Evolutionary conservation across 2,113 vertebrate genomes (phyloP).

Genomic region (Physeter macrocephalus): DNA sequence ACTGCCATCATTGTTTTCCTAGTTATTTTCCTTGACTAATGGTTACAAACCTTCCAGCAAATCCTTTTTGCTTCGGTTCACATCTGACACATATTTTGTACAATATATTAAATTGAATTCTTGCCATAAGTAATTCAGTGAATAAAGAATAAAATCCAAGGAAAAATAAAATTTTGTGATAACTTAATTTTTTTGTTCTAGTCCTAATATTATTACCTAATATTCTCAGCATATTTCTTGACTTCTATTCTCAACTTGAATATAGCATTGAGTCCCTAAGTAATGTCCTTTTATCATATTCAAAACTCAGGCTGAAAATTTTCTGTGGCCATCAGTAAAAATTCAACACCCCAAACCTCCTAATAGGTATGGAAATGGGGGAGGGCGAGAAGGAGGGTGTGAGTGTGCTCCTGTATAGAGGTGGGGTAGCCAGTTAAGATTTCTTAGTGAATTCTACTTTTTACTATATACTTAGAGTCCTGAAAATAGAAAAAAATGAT

Average conservation of each 20-base stretch:
- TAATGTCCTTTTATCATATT: not conserved
- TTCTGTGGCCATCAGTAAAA: not conserved
- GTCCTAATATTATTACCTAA: not conserved
- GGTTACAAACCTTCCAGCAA: not conserved
- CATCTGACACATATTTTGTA: not conserved
- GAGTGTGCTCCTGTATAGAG: not conserved
- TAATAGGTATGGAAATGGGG: not conserved
- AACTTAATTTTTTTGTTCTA: not conserved
- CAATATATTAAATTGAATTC: not conserved
- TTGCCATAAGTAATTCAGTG: not conserved
- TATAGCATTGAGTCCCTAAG: not conserved
- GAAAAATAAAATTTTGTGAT: not conserved
- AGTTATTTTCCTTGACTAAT: not conserved
- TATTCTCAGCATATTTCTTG: not conserved
- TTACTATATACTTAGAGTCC: not conserved
- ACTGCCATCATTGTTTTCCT: not conserved
- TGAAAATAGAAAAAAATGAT: not conserved
- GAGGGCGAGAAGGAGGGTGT: rapidly evolving
- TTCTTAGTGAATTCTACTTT: not conserved
- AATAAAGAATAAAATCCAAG: not conserved
- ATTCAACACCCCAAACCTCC: not conserved
- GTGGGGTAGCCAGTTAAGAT: not conserved
- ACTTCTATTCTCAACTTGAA: not conserved
- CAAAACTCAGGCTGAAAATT: not conserved
- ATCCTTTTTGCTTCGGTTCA: not conserved